A percentile compares a stretch with the other conserved stretches of the same genome.
phyloP scores from a whole-genome alignment of 2,888 invertebrate species.

The Alentia gelatinosa region DNA sequence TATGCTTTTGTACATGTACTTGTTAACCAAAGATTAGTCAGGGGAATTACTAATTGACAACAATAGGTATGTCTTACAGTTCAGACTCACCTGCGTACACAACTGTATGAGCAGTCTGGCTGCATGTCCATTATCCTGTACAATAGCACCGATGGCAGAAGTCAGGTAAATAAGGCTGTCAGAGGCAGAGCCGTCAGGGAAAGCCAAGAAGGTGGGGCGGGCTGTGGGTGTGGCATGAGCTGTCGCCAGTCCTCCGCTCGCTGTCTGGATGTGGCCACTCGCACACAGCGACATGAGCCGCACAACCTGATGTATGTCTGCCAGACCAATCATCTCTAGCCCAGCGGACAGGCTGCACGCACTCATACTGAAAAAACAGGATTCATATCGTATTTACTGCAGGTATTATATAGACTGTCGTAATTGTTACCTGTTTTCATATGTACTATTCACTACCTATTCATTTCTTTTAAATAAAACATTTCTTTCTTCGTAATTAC shows the following conservation, averaged over 20 bases:
- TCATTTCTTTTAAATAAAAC: too few species aligned
- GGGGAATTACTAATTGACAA: too few species aligned
- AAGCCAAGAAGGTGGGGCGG: neutral
- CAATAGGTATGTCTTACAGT: too few species aligned
- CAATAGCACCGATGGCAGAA: constrained; percentile 82
- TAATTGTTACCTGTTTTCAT: too few species aligned
- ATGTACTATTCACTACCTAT: too few species aligned
- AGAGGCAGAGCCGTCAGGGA: neutral
- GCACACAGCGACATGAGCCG: constrained; percentile 85
- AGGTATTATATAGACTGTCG: too few species aligned
- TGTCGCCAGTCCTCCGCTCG: neutral
- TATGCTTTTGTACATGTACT: too few species aligned
- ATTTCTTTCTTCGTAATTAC: too few species aligned
- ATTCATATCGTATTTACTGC: too few species aligned
- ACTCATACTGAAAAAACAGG: constrained; percentile 80
- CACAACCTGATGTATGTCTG: constrained; percentile 84
- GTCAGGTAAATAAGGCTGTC: constrained; percentile 73
- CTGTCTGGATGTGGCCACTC: constrained; percentile 80
- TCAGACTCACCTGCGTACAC: constrained; percentile 77
- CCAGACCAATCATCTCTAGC: constrained; percentile 82
- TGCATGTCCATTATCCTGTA: constrained; percentile 83
- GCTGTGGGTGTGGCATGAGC: constrained; percentile 52
- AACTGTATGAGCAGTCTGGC: constrained; percentile 84
- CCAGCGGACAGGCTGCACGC: constrained; percentile 81
- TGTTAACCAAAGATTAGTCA: too few species aligned